Evolutionary conservation across 30 jellyfish, hydroid and myxozoan species (phyloP).

Genomic region (Chironex yamaguchii): DNA sequence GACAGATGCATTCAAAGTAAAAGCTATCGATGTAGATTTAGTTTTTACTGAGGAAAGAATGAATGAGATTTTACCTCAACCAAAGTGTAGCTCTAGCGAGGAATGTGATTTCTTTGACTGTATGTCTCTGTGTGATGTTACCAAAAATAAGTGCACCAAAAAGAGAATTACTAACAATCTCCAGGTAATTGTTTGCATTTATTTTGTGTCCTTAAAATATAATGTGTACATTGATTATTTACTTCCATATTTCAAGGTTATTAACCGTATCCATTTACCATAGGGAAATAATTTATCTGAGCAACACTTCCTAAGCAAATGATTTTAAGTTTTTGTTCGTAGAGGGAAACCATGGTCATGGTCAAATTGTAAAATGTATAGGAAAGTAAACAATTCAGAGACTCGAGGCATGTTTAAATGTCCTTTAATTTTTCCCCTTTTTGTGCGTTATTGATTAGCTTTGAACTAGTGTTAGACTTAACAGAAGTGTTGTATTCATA

Average conservation of each 20-base stretch:
- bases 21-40: constrained; percentile 92
- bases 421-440: no score
- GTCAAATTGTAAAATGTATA: no score
- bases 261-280: no score
- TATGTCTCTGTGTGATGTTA: constrained; percentile 80
- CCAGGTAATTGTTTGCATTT: constrained; percentile 62
- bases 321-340: no score
- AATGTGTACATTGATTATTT: neutral
- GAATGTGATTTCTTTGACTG: constrained; percentile 98
- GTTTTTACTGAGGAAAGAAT: constrained; percentile 71
- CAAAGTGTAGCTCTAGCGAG: constrained; percentile 71
- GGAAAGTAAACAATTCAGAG: no score
- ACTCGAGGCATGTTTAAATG: no score
- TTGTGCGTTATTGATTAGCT: no score
- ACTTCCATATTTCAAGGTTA: no score
- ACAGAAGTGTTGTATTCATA: no score
- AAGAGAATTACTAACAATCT: constrained; percentile 74
- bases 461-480: no score
- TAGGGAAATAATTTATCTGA: no score
- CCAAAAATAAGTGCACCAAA: constrained; percentile 67
- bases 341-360: no score
- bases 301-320: neutral
- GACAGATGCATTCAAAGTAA: constrained; percentile 63
- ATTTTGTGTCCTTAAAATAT: neutral
- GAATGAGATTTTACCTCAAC: constrained; percentile 79